Evolutionary conservation across 2,888 invertebrate genomes (phyloP).

Genomic region (Limenitis arthemis): DNA sequence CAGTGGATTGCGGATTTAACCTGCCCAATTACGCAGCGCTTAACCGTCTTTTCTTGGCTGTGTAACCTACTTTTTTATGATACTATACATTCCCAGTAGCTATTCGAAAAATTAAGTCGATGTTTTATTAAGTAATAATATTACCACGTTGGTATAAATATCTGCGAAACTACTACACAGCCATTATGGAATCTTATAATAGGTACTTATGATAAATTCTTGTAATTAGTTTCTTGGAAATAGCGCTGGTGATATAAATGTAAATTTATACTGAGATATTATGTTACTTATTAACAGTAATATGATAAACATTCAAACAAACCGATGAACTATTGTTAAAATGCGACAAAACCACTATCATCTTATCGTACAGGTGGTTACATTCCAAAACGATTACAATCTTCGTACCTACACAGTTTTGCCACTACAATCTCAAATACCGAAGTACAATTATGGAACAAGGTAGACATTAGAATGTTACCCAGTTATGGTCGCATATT

Average conservation of each 20-base stretch:
- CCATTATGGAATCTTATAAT: too few species aligned
- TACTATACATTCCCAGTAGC: too few species aligned
- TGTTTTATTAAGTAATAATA: too few species aligned
- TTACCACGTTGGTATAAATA: too few species aligned
- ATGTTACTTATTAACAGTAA: not conserved
- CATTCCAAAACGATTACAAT: slow-evolving; percentile 49
- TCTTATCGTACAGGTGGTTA: slow-evolving; percentile 52
- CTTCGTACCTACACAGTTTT: slow-evolving; percentile 34
- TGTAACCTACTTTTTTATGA: too few species aligned
- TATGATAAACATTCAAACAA: not conserved
- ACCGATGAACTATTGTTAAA: slow-evolving; percentile 7
- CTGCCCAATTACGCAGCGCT: not conserved
- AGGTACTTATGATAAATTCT: too few species aligned
- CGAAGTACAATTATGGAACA: slow-evolving; percentile 35
- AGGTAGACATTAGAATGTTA: slow-evolving; percentile 41
- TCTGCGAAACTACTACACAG: too few species aligned
- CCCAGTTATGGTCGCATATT: slow-evolving; percentile 43
- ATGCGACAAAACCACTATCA: slow-evolving; percentile 34
- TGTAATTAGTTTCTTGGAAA: too few species aligned
- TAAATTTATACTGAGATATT: not conserved
- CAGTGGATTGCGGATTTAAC: not conserved
- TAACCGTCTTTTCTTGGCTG: not conserved
- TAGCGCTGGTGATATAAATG: too few species aligned
- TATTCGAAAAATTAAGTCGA: too few species aligned
- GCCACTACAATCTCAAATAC: slow-evolving; percentile 29